A percentile compares a stretch with the other conserved stretches of the same genome.
Conservation (phyloP, 2,113 vertebrate genomes). For the Calyptommatus sinebrachiatus region DNA sequence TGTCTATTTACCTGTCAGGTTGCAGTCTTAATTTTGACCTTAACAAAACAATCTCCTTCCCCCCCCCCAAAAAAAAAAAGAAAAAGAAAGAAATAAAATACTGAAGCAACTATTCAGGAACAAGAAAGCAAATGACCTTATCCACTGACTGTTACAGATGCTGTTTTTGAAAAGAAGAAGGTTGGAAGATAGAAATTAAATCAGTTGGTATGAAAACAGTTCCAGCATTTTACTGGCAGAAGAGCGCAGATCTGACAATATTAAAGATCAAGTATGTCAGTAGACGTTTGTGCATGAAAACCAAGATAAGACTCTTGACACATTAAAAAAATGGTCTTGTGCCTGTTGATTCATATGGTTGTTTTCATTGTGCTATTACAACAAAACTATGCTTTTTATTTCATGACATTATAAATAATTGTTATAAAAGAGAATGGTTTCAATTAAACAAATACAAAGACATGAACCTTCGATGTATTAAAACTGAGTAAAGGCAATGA, state of each 20-base stretch:
- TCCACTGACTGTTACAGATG: accelerated
- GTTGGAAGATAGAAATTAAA: background rate
- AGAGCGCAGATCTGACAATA: background rate
- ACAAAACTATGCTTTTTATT: background rate
- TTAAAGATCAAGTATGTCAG: background rate
- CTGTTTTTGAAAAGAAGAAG: background rate
- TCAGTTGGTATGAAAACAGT: conserved; percentile 11
- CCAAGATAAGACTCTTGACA: background rate
- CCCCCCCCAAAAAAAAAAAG: background rate
- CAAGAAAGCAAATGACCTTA: conserved; percentile 4
- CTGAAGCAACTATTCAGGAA: background rate
- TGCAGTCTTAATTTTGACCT: too few relatives aligned
- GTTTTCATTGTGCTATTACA: background rate
- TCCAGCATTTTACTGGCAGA: background rate
- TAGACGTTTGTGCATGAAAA: background rate
- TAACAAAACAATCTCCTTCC: too few relatives aligned
- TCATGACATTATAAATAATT: background rate
- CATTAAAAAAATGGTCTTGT: background rate
- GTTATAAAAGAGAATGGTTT: background rate
- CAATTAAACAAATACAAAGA: background rate
- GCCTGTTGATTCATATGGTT: background rate
- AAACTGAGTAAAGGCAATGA: background rate
- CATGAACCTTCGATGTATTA: too few relatives aligned
- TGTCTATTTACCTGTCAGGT: too few relatives aligned
- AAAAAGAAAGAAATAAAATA: too few relatives aligned